Percentiles rank a stretch among this genome's conserved stretches.
Conservation (phyloP, 2,113 vertebrate genomes). For the Choloepus hoffmanni region DNA sequence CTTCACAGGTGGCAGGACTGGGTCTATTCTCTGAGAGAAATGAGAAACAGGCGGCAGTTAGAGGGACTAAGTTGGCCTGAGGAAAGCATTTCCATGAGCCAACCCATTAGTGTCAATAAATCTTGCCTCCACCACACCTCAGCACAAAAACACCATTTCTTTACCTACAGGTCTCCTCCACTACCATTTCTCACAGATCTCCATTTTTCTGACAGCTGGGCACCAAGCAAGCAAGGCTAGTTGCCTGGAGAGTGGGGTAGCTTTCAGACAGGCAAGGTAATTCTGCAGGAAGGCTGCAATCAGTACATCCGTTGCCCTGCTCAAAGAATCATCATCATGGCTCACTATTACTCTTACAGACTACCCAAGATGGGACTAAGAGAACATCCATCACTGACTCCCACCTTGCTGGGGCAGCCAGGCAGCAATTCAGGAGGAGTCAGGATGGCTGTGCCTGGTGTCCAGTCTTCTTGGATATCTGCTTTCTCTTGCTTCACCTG, state of each 20-base stretch:
- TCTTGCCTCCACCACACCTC: background rate
- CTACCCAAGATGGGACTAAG: background rate
- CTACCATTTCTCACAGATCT: conserved; percentile 28
- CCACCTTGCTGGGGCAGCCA: conserved; percentile 78
- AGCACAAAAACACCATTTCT: conserved; percentile 36
- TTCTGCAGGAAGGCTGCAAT: background rate
- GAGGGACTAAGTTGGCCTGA: conserved; percentile 31
- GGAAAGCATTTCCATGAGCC: background rate
- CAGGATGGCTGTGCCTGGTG: conserved; percentile 48
- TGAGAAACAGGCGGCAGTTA: conserved; percentile 30
- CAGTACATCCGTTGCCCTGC: background rate
- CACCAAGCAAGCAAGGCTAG: conserved; percentile 39
- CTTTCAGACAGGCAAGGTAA: background rate
- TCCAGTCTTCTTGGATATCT: conserved; percentile 76
- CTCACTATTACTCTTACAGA: conserved; percentile 55
- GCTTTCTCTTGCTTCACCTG: conserved; percentile 80
- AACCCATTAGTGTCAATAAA: background rate
- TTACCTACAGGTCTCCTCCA: conserved; percentile 1
- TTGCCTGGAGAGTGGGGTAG: background rate
- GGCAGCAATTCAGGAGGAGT: conserved; percentile 60
- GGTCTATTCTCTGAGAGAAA: conserved; percentile 61
- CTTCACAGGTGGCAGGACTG: conserved; percentile 68
- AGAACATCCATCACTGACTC: conserved; percentile 33
- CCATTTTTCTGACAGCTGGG: conserved; percentile 20
- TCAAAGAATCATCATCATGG: background rate